Base-by-base conservation (phyloP, 1,140 invertebrate species). In the Euschistus heros region DNA sequence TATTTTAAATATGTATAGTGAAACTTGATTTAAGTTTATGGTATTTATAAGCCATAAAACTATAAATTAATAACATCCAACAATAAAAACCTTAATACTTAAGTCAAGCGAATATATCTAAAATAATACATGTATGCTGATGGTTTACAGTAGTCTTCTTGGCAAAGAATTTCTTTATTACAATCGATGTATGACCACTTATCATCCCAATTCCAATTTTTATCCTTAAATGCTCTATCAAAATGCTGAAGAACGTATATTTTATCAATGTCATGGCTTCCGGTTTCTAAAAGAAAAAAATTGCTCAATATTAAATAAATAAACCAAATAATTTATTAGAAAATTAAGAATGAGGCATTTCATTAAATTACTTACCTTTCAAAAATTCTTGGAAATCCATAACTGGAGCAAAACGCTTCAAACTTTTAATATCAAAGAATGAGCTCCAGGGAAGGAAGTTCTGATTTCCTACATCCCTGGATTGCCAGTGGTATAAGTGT, bases 401-500 rank as follows among this genome's bases (percentile, higher is more conserved):
- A 0, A 97, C 89, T 57, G 92, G 89, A 20, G 88, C 81, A 79
- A 86, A 96, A 64, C 79, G 78, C 73, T 84, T 78, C 17, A 98
- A 75, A 74, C 90, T 90, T 13, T 79, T 67, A 14, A 97, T 64
- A 74, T 98, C 86, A 76, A 98, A 99, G 76, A 97, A 98, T 22
- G 76, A 72, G 13, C 77, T 75, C 96, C 96, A 98, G 2, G 84
- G 81, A 5, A 83, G 71, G 64, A 81, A 77, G 6, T 75, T 75
- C 69, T 84, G 81, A 24, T 72, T 63, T 61, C 75, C 73, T 27
- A 80, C 66, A 47, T 82, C 76, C 26, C 73, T 75, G 33, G 83
- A 83, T 74, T 82, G 82, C 96, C 95, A 98, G 75, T 98, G 96
- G 70, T 90, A 92, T 1, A 97, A 74, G 55, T 83, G 81, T 68